These are phyloP conservation scores for Matsumyia berberina DNA, from an alignment of 2,888 invertebrate genomes.

Conservation along the genomic window DNA sequence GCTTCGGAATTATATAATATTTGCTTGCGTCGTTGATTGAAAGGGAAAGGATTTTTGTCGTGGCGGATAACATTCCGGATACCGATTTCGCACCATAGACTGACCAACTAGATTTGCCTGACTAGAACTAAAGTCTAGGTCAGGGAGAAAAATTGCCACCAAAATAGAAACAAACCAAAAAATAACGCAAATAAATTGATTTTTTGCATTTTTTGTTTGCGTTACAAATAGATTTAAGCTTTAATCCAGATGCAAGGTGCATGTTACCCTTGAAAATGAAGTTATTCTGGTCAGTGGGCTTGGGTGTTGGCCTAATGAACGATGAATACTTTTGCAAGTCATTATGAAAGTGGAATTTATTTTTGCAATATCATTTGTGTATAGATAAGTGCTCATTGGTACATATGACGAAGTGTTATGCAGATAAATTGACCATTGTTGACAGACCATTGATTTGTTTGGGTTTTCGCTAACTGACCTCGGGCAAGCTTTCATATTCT, in stretches of 20 bases:
- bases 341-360: conserved; percentile 45
- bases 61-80: conserved; percentile 68
- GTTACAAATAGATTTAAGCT: conserved; percentile 27
- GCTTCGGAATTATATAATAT: conserved; percentile 62
- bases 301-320: conserved; percentile 24
- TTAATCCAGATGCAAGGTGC: conserved; percentile 33
- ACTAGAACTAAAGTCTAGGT: conserved; percentile 72
- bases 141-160: conserved; percentile 43
- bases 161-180: conserved; percentile 28
- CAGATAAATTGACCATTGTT: background rate
- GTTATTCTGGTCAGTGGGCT: conserved; percentile 50
- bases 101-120: conserved; percentile 31
- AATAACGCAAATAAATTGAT: background rate
- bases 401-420: background rate
- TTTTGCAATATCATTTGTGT: background rate
- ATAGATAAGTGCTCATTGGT: background rate
- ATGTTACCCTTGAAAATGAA: conserved; percentile 67
- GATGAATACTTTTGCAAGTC: conserved; percentile 9
- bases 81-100: conserved; percentile 1
- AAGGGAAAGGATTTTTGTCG: conserved; percentile 68
- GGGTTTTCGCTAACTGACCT: conserved; percentile 37
- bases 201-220: conserved; percentile 3
- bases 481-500: conserved; percentile 18
- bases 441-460: conserved; percentile 26
- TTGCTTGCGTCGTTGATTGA: conserved; percentile 20